Percentiles rank a stretch among this genome's conserved stretches.
These are phyloP conservation scores for Orchesella flavescens DNA, from an alignment of 2,888 invertebrate species.

Conservation along the genomic window DNA sequence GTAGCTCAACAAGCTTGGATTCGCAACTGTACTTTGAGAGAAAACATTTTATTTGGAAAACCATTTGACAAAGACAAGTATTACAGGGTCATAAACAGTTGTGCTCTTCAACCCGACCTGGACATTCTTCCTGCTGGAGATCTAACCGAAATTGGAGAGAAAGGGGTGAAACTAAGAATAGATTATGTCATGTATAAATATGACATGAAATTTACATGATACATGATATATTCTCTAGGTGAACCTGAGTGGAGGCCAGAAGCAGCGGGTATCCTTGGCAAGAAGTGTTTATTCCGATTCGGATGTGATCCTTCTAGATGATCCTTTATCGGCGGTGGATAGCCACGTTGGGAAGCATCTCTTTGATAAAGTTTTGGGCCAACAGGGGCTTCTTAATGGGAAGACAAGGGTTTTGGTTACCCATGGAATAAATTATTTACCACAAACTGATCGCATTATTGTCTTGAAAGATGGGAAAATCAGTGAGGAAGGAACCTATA, in stretches of 20 bases:
- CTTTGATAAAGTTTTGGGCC: constrained; percentile 93
- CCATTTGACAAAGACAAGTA: constrained; percentile 82
- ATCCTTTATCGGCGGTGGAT: constrained; percentile 95
- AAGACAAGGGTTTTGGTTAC: constrained; percentile 93
- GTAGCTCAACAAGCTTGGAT: constrained; percentile 98
- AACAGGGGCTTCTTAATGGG: constrained; percentile 79
- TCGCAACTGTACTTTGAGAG: constrained; percentile 92
- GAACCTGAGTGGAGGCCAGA: constrained; percentile 78
- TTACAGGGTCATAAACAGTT: constrained; percentile 87
- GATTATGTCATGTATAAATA: too few relatives aligned
- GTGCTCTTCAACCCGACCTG: constrained; percentile 92
- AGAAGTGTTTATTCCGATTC: constrained; percentile 91
- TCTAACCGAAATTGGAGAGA: constrained; percentile 97
- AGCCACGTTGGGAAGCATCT: constrained; percentile 96
- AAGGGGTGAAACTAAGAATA: too few relatives aligned
- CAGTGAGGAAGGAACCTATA: constrained; percentile 92
- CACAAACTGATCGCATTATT: constrained; percentile 90
- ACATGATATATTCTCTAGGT: too few relatives aligned
- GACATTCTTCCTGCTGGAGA: constrained; percentile 96
- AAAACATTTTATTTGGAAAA: constrained; percentile 95
- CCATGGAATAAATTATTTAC: constrained; percentile 93
- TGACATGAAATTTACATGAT: too few relatives aligned
- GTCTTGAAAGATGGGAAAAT: constrained; percentile 91
- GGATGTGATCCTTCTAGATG: constrained; percentile 94
- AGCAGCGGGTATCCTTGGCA: constrained; percentile 91